Conservation (phyloP, 2,888 invertebrate species). For the Biston stratarius region DNA sequence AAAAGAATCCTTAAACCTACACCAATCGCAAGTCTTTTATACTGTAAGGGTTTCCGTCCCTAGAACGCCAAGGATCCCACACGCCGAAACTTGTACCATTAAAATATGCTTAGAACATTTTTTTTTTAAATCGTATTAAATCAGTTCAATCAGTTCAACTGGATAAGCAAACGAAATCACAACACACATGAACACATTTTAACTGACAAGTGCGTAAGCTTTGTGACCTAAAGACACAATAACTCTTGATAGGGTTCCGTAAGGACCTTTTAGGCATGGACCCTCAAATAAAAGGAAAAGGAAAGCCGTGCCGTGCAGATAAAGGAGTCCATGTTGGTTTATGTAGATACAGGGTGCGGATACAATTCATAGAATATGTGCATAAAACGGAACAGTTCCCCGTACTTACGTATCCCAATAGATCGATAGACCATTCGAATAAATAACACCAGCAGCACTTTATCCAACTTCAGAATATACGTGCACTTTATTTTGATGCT, state of each 20-base stretch:
- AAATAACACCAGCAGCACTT: slow-evolving; percentile 23
- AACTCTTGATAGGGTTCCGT: slow-evolving; percentile 14
- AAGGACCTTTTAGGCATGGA: slow-evolving; percentile 13
- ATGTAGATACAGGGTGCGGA: slow-evolving; percentile 22
- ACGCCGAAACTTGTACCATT: too few species aligned
- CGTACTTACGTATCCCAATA: slow-evolving; percentile 27
- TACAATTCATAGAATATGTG: slow-evolving; percentile 36
- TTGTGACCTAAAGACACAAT: slow-evolving; percentile 16
- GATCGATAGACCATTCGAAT: slow-evolving; percentile 30
- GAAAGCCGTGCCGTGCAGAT: slow-evolving; percentile 13
- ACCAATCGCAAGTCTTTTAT: too few species aligned
- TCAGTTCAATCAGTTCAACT: too few species aligned
- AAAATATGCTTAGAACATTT: too few species aligned
- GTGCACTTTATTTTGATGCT: slow-evolving; percentile 29
- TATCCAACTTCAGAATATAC: slow-evolving; percentile 25
- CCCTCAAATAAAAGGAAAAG: slow-evolving; percentile 17
- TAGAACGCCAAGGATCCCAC: too few species aligned
- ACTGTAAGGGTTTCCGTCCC: too few species aligned
- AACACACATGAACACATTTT: not conserved
- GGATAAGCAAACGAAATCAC: too few species aligned
- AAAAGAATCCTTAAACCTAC: too few species aligned
- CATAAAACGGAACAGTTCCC: slow-evolving; percentile 24
- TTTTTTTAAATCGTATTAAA: too few species aligned
- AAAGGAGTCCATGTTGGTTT: slow-evolving; percentile 22
- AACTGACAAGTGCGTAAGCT: not conserved